Percentiles rank a stretch among this genome's conserved stretches.
These are phyloP conservation scores for Calliphora vomitoria DNA, from an alignment of 2,888 invertebrate species.

Conservation along the genomic window DNA sequence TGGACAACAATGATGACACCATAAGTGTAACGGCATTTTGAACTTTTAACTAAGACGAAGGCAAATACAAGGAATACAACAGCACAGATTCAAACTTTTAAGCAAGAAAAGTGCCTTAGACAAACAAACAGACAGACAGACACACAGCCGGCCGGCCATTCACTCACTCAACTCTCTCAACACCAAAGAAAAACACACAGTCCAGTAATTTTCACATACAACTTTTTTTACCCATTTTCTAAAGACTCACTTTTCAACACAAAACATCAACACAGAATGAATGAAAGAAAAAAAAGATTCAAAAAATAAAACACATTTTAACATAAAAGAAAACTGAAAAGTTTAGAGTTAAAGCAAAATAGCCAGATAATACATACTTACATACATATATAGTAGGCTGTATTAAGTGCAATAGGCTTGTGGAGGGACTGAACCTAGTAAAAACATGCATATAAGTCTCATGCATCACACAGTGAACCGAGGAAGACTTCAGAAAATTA, in stretches of 20 bases:
- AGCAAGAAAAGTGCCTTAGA: conserved; percentile 45
- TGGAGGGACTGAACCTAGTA: no score
- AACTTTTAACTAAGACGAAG: conserved; percentile 48
- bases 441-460: no score
- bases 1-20: conserved; percentile 73
- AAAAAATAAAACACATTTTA: neutral
- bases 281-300: conserved; percentile 18
- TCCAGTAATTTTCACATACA: conserved; percentile 57
- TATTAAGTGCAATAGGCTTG: no score
- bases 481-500: no score
- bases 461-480: no score
- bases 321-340: conserved; percentile 1
- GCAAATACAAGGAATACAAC: conserved; percentile 31
- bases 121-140: conserved; percentile 24
- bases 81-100: conserved; percentile 29
- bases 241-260: conserved; percentile 62
- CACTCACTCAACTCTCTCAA: conserved; percentile 18
- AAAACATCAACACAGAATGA: conserved; percentile 32
- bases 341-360: conserved; percentile 53
- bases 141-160: neutral
- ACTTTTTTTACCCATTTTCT: conserved; percentile 7
- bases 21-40: conserved; percentile 63
- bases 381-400: no score
- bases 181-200: conserved; percentile 43
- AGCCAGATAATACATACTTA: conserved; percentile 60